These are phyloP conservation scores for Penaeus indicus DNA, from an alignment of 1,140 invertebrate genomes.

Conservation along the genomic window DNA sequence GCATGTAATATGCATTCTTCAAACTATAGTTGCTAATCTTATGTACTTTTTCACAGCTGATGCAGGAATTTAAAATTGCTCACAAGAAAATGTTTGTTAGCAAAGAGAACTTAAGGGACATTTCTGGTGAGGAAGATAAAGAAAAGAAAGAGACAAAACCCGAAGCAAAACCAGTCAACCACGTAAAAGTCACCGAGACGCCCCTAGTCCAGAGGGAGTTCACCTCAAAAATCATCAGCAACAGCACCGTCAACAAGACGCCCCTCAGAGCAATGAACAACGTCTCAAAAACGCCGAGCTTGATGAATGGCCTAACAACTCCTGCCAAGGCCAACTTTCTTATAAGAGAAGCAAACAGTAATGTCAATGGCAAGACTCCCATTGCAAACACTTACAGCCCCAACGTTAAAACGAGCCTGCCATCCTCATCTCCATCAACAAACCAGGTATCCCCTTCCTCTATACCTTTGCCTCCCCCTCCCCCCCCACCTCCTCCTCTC, in stretches of 20 bases:
- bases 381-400: not conserved
- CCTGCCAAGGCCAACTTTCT: not conserved
- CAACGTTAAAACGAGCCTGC: not conserved
- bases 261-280: not conserved
- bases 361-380: not conserved
- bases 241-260: not conserved
- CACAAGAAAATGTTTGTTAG: conserved; percentile 85
- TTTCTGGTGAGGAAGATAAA: not conserved
- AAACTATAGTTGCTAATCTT: not conserved
- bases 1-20: not conserved
- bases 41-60: conserved; percentile 74
- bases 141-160: conserved; percentile 23
- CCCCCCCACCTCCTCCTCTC: conserved; percentile 41
- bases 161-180: not conserved
- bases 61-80: conserved; percentile 89
- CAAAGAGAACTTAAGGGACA: conserved; percentile 12
- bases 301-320: not conserved
- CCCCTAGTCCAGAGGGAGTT: not conserved
- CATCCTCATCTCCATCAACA: not conserved
- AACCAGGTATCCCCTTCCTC: conserved; percentile 43
- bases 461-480: conserved; percentile 6
- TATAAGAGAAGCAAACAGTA: not conserved
- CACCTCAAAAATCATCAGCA: conserved; percentile 44
- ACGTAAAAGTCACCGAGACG: not conserved
- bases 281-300: not conserved